Conservation (phyloP, 2,888 invertebrate genomes). For the Leptinotarsa tumamoca region DNA sequence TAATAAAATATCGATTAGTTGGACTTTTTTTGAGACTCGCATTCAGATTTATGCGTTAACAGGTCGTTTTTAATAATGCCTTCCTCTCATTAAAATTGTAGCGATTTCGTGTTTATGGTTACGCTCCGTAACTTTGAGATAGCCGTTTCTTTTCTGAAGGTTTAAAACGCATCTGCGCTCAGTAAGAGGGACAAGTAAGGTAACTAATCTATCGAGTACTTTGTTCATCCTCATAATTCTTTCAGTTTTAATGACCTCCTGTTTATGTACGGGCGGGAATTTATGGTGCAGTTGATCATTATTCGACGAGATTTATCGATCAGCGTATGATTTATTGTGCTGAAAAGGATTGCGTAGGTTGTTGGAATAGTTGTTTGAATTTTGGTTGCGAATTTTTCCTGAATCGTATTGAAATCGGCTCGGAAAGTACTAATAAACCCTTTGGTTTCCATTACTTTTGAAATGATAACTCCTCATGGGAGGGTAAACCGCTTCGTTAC, state of each 20-base stretch:
- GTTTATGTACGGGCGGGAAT: background rate
- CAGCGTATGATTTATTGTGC: background rate
- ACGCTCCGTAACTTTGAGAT: background rate
- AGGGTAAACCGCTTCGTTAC: too few species aligned
- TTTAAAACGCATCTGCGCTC: constrained; percentile 6
- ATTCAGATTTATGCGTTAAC: constrained; percentile 20
- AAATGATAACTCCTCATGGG: too few species aligned
- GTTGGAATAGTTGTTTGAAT: background rate
- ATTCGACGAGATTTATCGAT: background rate
- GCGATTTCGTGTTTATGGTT: constrained; percentile 19
- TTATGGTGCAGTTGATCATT: background rate
- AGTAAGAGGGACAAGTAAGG: background rate
- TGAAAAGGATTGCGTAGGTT: background rate
- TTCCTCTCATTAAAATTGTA: constrained; percentile 16
- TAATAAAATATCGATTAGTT: constrained; percentile 26
- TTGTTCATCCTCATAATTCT: background rate
- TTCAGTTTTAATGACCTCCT: constrained; percentile 4
- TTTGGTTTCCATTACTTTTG: too few species aligned
- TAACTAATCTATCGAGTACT: background rate
- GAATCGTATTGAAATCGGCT: background rate
- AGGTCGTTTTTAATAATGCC: constrained; percentile 25
- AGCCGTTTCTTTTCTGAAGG: constrained; percentile 13
- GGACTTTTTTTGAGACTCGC: background rate
- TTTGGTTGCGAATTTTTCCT: background rate
- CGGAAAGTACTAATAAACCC: too few species aligned